A percentile compares a stretch with the other conserved stretches of the same genome.
phyloP scores from a whole-genome alignment of 2,797 vertebrate species.

The Pseudopleuronectes americanus region DNA sequence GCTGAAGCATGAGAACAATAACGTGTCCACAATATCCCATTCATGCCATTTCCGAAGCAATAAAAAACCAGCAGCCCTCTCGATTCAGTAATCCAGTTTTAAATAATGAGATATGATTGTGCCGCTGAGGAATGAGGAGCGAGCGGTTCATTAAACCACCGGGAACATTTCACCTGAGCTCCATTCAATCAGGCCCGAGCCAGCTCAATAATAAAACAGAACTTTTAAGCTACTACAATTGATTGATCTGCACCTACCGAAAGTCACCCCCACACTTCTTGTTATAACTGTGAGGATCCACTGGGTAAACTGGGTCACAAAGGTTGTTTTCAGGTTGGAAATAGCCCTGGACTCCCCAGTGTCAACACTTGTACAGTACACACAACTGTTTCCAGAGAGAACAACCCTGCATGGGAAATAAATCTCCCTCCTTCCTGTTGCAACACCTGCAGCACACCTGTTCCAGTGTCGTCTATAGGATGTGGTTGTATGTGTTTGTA shows the following conservation, averaged over 20 bases:
- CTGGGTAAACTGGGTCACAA: not conserved
- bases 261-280: not conserved
- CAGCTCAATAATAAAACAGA: constrained; percentile 2
- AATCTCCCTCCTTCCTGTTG: constrained; percentile 34
- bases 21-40: constrained; percentile 6
- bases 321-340: constrained; percentile 32
- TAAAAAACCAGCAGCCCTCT: constrained; percentile 24
- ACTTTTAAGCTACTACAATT: not conserved
- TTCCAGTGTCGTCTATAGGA: constrained; percentile 7
- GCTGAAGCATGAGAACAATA: not conserved
- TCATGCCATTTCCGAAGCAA: constrained; percentile 16
- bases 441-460: constrained; percentile 33
- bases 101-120: constrained; percentile 38
- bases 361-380: constrained; percentile 5
- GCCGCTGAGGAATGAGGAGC: constrained; percentile 29
- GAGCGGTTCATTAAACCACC: constrained; percentile 34
- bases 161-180: constrained; percentile 51
- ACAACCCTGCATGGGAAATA: constrained; percentile 23
- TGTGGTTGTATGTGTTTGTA: not conserved
- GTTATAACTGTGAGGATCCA: constrained; percentile 18
- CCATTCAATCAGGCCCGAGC: constrained; percentile 29
- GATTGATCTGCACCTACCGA: not conserved
- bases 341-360: not conserved
- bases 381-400: constrained; percentile 22
- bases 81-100: constrained; percentile 28